Conservation (phyloP, 2,888 invertebrate species). For the Fragum sueziense region DNA sequence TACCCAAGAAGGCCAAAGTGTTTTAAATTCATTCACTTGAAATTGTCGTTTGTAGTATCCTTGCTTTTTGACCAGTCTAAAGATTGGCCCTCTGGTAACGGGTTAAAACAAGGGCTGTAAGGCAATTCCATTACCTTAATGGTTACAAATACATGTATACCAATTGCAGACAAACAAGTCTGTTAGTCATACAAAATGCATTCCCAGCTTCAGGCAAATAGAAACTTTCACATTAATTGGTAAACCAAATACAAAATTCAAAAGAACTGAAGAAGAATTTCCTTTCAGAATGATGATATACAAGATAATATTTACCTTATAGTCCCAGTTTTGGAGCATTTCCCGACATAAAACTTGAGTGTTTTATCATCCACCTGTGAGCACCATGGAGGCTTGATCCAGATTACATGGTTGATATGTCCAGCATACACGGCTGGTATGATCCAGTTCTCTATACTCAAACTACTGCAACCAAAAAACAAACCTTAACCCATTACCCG, state of each 20-base stretch:
- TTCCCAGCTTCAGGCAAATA: background rate
- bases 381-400: conserved; percentile 96
- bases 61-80: background rate
- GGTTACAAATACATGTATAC: no score
- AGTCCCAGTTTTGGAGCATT: conserved; percentile 79
- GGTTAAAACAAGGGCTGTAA: no score
- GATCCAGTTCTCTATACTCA: conserved; percentile 98
- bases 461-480: conserved; percentile 79
- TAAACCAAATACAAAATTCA: background rate
- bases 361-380: conserved; percentile 89
- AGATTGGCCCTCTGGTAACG: background rate
- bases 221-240: background rate
- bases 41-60: no score
- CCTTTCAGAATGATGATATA: no score
- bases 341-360: conserved; percentile 89
- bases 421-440: conserved; percentile 93
- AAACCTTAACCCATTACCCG: no score
- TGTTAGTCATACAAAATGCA: background rate
- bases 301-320: no score
- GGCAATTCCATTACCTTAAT: no score
- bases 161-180: no score
- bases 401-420: conserved; percentile 90
- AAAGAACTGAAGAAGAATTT: no score
- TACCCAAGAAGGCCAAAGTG: no score
- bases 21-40: no score